Percentiles rank a stretch among this genome's conserved stretches.
phyloP scores from a whole-genome alignment of 2,888 invertebrate species.

The Aphelenchoides bicaudatus region DNA sequence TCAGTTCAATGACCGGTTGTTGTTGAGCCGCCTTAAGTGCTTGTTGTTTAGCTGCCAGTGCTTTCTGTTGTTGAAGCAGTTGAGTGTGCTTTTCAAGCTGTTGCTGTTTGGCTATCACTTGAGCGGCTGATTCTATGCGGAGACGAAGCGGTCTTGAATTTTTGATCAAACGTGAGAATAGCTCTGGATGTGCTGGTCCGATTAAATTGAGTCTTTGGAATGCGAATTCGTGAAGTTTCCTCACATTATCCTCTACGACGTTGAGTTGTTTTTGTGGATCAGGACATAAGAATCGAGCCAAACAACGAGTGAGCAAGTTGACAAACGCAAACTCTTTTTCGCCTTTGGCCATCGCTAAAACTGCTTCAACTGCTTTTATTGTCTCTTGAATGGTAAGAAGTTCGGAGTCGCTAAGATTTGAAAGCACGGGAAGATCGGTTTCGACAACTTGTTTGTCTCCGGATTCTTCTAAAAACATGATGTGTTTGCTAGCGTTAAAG shows the following conservation, averaged over 20 bases:
- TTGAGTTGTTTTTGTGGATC: slow-evolving; percentile 60
- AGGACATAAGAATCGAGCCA: slow-evolving; percentile 79
- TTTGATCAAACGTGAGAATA: slow-evolving; percentile 25
- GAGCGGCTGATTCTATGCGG: slow-evolving; percentile 29
- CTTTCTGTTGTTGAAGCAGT: slow-evolving; percentile 22
- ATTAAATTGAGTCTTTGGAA: slow-evolving; percentile 83
- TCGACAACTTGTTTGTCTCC: slow-evolving; percentile 48
- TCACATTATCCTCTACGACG: slow-evolving; percentile 63
- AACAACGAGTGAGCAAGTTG: slow-evolving; percentile 80
- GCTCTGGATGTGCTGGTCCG: slow-evolving; percentile 65
- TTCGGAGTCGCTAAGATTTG: slow-evolving; percentile 70
- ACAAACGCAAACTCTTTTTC: slow-evolving; percentile 78
- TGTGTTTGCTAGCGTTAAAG: too few relatives aligned
- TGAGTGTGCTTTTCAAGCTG: slow-evolving; percentile 23
- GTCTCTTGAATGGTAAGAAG: slow-evolving; percentile 73
- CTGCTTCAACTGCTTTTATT: slow-evolving; percentile 72
- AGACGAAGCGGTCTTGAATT: slow-evolving; percentile 27
- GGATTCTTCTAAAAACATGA: too few relatives aligned
- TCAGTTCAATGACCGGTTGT: slow-evolving; percentile 52
- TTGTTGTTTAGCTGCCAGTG: slow-evolving; percentile 14
- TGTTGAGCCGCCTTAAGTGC: slow-evolving; percentile 28
- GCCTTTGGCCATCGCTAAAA: slow-evolving; percentile 73
- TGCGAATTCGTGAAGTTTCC: slow-evolving; percentile 74
- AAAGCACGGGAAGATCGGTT: slow-evolving; percentile 68
- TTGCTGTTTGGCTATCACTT: slow-evolving; percentile 17